Percentiles rank a stretch among this genome's conserved stretches.
These are phyloP conservation scores for Aphidoletes aphidimyza DNA, from an alignment of 2,888 invertebrate genomes.

Conservation along the genomic window DNA sequence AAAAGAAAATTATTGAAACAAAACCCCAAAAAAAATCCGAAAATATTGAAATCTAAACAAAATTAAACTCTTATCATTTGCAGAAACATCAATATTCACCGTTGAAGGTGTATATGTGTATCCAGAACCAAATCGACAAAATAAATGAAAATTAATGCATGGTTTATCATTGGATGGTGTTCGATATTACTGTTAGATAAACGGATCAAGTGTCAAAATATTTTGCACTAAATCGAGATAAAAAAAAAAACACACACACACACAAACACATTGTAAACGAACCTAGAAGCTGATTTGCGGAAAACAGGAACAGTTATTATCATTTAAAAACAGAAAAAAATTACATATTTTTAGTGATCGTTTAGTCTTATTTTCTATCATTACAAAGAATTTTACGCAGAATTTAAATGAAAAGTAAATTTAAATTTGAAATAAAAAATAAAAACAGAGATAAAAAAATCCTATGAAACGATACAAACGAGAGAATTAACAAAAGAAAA, in stretches of 20 bases:
- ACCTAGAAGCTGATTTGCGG: conserved; percentile 23
- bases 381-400: not conserved
- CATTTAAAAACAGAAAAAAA: not conserved
- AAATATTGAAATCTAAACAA: too few relatives aligned
- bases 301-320: conserved; percentile 49
- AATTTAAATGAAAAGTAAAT: not conserved
- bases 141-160: conserved; percentile 68
- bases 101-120: conserved; percentile 90
- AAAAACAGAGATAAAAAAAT: not conserved
- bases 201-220: not conserved
- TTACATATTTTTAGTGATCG: not conserved
- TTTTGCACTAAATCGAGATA: not conserved
- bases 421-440: not conserved
- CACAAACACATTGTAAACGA: conserved; percentile 52
- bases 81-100: conserved; percentile 95
- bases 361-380: conserved; percentile 44
- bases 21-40: conserved; percentile 54
- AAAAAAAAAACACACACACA: not conserved
- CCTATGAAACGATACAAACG: not conserved
- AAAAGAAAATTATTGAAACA: conserved; percentile 19
- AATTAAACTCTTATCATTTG: too few relatives aligned
- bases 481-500: conserved; percentile 54
- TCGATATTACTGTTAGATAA: conserved; percentile 65
- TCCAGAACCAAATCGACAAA: conserved; percentile 75
- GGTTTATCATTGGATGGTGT: conserved; percentile 67